Evolutionary conservation across 2,797 vertebrate species (phyloP).

Genomic region (Eulemur albifrons): DNA sequence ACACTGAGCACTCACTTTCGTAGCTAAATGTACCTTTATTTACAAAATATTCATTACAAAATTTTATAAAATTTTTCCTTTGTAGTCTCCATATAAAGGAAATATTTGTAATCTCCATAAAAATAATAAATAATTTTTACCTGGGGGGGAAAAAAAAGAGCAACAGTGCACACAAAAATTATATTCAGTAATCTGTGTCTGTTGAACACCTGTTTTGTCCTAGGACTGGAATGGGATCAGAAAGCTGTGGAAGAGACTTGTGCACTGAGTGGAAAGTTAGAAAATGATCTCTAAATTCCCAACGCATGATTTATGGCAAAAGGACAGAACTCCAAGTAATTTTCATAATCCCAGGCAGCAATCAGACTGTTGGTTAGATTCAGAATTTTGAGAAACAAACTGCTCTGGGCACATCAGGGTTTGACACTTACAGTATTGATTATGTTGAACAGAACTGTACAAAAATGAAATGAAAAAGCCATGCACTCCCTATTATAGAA

Average conservation of each 20-base stretch:
- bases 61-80: too few species aligned
- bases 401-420: neutral
- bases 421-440: neutral
- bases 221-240: neutral
- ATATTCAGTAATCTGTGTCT: neutral
- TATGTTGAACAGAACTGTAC: neutral
- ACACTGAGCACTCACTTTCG: neutral
- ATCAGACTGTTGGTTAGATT: neutral
- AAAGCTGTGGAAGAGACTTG: neutral
- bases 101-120: too few species aligned
- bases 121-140: neutral
- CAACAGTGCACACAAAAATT: neutral
- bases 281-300: constrained; percentile 17
- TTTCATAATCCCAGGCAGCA: neutral
- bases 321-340: neutral
- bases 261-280: neutral
- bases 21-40: neutral
- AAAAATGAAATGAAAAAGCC: constrained; percentile 2
- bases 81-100: too few species aligned
- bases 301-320: neutral
- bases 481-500: neutral
- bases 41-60: too few species aligned
- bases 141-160: neutral
- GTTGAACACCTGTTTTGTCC: neutral
- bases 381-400: neutral